Percentiles rank a stretch among this genome's conserved stretches.
These are phyloP conservation scores for Icerya purchasi DNA, from an alignment of 2,888 invertebrate species.

Conservation along the genomic window DNA sequence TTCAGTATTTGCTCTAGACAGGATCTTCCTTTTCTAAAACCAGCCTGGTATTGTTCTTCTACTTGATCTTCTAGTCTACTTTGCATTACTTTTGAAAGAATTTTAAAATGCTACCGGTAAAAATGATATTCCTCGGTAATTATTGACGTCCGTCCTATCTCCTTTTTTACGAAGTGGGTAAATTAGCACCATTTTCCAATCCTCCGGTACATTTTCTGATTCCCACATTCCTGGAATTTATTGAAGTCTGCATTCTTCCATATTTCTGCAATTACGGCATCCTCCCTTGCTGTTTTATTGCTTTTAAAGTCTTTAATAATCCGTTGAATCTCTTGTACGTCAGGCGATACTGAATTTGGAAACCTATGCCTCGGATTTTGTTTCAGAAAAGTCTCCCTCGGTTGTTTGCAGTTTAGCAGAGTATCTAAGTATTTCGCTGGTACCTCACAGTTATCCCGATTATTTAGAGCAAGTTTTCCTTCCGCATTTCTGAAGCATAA, in stretches of 20 bases:
- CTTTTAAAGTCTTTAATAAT: neutral
- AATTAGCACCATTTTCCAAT: neutral
- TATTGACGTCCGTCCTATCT: neutral
- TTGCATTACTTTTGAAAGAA: neutral
- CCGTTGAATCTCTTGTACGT: neutral
- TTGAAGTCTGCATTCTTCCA: neutral
- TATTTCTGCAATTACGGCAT: neutral
- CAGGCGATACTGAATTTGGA: neutral
- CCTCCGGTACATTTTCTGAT: neutral
- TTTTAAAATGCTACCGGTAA: neutral
- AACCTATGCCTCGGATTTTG: neutral
- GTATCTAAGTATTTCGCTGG: neutral
- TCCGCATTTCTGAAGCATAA: neutral
- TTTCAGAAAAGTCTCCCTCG: neutral
- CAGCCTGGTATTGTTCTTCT: neutral
- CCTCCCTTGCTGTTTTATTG: neutral
- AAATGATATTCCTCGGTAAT: neutral
- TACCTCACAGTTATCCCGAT: neutral
- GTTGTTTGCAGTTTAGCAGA: neutral
- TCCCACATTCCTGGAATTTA: neutral
- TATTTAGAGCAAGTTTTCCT: neutral
- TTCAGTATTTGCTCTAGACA: neutral
- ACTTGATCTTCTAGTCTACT: neutral
- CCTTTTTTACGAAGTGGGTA: neutral
- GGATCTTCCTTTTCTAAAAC: neutral